Evolutionary conservation across 2,888 invertebrate genomes (phyloP), one percentile per base, ranked within the genome.

Genomic region (Xestobium rufovillosum): DNA sequence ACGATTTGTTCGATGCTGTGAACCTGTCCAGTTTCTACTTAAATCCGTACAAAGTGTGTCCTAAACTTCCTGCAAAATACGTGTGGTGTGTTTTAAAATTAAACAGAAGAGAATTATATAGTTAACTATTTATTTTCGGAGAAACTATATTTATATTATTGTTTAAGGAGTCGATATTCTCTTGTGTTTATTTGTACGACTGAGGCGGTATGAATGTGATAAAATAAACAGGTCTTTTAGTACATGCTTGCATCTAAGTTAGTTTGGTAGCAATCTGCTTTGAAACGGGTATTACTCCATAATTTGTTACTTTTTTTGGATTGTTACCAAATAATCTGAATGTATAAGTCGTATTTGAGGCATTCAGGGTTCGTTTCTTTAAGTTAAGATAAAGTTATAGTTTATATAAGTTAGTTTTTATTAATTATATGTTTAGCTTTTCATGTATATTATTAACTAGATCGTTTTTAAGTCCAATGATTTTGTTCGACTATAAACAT

Each of bases 251-350:
- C n/a, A n/a, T n/a, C n/a, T n/a, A n/a, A n/a, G n/a, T n/a, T 8
- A 19, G n/a, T n/a, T 19, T 6, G 23, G 6, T 19, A n/a, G n/a
- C 23, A 19, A n/a, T 19, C 23, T 6, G 23, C n/a, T 6, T n/a
- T 19, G 23, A 19, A 19, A 19, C 23, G 23, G 23, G 23, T 19
- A 19, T n/a, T 19, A 19, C 23, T 19, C 23, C 23, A 19, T 19
- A 19, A 19, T 19, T 19, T 19, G n/a, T n/a, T n/a, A 19, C n/a
- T 19, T 19, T 19, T 19, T 8, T 8, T 6, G 6, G 23, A 19
- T 19, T 19, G 23, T 19, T n/a, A 19, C 23, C 23, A 19, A n/a
- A 8, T 19, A 6, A 19, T n/a, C 23, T 19, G 23, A 19, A 19
- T n/a, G n/a, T 19, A 19, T 19, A 8, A n/a, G 6, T 19, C n/a